These are phyloP conservation scores for Lordiphosa fenestrarum DNA, from an alignment of 2,888 invertebrate genomes.

Conservation along the genomic window DNA sequence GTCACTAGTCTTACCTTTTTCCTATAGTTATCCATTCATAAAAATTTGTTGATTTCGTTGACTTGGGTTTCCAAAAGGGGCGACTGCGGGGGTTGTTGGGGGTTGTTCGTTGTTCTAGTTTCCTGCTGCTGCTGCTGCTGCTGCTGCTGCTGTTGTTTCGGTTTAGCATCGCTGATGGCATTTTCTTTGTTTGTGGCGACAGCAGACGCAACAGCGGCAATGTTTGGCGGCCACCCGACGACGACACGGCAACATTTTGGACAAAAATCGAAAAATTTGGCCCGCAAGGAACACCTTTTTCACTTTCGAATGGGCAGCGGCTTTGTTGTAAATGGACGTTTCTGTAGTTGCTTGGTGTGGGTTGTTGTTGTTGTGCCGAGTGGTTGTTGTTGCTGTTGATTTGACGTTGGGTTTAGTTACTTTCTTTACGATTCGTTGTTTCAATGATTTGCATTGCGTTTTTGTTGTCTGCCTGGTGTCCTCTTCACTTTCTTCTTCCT, in stretches of 20 bases:
- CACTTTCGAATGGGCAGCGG: background rate
- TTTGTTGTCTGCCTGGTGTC: background rate
- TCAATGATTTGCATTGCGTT: background rate
- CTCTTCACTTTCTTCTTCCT: background rate
- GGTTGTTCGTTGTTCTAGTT: conserved; percentile 15
- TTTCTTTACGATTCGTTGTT: conserved; percentile 6
- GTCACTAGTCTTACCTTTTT: conserved; percentile 68
- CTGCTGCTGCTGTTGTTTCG: conserved; percentile 33
- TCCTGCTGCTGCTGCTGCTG: conserved; percentile 23
- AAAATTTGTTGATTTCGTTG: conserved; percentile 12
- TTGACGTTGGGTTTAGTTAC: conserved; percentile 3
- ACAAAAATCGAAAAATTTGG: background rate
- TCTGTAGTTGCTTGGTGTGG: conserved; percentile 10
- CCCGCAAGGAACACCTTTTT: too few relatives aligned
- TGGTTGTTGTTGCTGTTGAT: background rate
- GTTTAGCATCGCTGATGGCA: conserved; percentile 30
- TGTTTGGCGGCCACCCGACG: conserved; percentile 42
- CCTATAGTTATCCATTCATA: conserved; percentile 79
- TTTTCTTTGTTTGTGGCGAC: conserved; percentile 65
- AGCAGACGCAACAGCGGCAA: conserved; percentile 66
- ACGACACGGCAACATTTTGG: conserved; percentile 39
- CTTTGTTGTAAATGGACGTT: conserved; percentile 22
- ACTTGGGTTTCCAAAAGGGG: too few relatives aligned
- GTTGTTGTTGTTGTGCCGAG: background rate
- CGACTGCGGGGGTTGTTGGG: too few relatives aligned